Evolutionary conservation across 2,113 vertebrate species (phyloP), one percentile per base, ranked within the genome.

Genomic region (Suricata suricatta): DNA sequence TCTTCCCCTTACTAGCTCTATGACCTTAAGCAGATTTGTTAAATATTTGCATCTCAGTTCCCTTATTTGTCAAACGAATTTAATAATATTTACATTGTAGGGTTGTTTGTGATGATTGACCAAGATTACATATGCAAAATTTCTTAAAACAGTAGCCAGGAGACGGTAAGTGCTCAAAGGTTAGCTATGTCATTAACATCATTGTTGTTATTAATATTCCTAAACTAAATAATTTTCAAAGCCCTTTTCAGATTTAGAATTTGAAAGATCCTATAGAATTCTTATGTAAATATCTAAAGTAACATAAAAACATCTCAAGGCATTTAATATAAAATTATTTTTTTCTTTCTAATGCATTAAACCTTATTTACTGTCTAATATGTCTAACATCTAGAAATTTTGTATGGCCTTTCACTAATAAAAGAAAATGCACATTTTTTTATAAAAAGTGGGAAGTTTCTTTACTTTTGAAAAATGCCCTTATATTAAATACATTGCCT

Each of bases 81-180:
- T 84, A 95, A 71, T 94, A 94, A 94, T 94, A 90, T 96, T 95
- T 95, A 96, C 25, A 54, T 88, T 66, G 41, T 35, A 82, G 52
- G 33, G 12, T 74, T 88, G 66, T 81, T 81, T 82, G 52, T 84
- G 79, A 77, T 29, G 57, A 74, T 57, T 89, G 77, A 74, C 21
- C 71, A 38, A 85, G 82, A 41, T 89, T 64, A 77, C 38, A 38
- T 63, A 91, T 69, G 80, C 57, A 92, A 92, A 96, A 27, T 57
- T 93, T 96, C 80, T 94, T 90, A 68, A 57, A 92, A 90, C 68
- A 41, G 10, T 41, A 8, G 31, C 38, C 33, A 82, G 72, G 38
- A 84, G 69, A 95, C 35, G 38, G 23, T 72, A 29, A 83, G 19
- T 35, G 19, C 31, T 50, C 21, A 86, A 64, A 93, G 41, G 13